Evolutionary conservation across 1,140 invertebrate genomes (phyloP), one percentile per base, ranked within the genome.

Genomic region (Drosophila lacertosa): DNA sequence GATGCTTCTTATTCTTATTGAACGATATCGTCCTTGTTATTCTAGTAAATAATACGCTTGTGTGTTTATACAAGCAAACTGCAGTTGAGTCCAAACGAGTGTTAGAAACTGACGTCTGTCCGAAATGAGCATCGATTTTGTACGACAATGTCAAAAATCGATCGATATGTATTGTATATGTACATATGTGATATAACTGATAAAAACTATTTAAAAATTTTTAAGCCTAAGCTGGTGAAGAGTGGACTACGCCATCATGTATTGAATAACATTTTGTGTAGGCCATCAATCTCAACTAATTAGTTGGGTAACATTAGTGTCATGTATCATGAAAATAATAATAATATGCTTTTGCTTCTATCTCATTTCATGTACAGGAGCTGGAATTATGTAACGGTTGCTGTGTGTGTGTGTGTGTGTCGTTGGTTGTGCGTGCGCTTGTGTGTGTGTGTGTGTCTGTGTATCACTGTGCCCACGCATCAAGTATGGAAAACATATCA

Each of bases 401-500:
- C 45, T 53, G 48, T 48, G 33, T 29, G 35, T 29, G 26, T 29
- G 26, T 29, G 26, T 4, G 2, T 29, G 26, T 29, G 26, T 29
- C n/a, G n/a, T n/a, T n/a, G n/a, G n/a, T n/a, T 29, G 26, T 29
- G 26, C 9, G 26, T 4, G 2, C 9, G 26, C 9, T 5, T 29
- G 26, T 7, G 5, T 26, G 4, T 26, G 24, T 5, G 24, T 26
- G 4, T 26, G 24, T 26, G 2, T 4, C 4, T 26, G 4, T 4
- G 2, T 26, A 47, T n/a, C 0, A 2, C 2, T 10, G 9, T 15
- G 39, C 18, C 11, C 32, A 65, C 54, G 26, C 69, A 50, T 62
- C 53, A 77, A 81, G 60, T 67, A 86, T 86, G 81, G 81, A 74
- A 81, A 88, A 63, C 65, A 81, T 81, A 88, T 88, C 74, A 81